Base-by-base conservation (phyloP, 2,113 vertebrate species). In the Rousettus leschenaultii region DNA sequence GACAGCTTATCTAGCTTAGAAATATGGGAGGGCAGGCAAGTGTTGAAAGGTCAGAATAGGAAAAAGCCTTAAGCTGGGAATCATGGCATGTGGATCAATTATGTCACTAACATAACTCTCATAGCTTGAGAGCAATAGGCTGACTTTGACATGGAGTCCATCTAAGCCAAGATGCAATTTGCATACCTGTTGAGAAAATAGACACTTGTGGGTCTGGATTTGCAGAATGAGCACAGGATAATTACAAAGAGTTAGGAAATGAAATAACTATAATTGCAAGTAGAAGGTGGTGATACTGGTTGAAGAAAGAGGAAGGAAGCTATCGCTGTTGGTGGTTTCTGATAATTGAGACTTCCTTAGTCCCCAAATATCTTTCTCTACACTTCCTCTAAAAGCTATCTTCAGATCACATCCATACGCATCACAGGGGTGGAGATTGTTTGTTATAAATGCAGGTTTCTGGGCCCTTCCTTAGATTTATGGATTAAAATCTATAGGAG, bases 361-460 rank as follows among this genome's bases (percentile, higher is more conserved):
- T 83, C 6, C 5, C 45, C 11, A 91, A 71, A 70, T 94, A 33
- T 24, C 43, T 93, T 48, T 3, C 63, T 89, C 90, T 71, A 33
- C 14, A 51, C 11, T 85, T 77, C 19, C 45, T 77, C 35, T 78
- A 59, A 51, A 65, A 75, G 48, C 28, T 2, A 22, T 33, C 53
- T 80, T 91, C 48, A 82, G 53, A 83, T 70, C 15, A 0, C 30
- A 95, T 74, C 14, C 16, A 26, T 66, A 61, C 94, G 21, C 51
- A 68, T 70, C 61, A 40, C 1, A 26, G 43, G 21, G 30, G 13
- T 35, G 38, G 12, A 38, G 6, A 19, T 53, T 51, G 15, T 51
- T 94, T 86, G 35, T 66, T 95, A 73, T 33, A 95, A 91, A 66
- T 88, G 43, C 38, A 78, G 70, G 63, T 87, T 92, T 96, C 38